These are phyloP conservation scores for Argyrosomus regius DNA, from an alignment of 2,797 vertebrate species.

Conservation along the genomic window DNA sequence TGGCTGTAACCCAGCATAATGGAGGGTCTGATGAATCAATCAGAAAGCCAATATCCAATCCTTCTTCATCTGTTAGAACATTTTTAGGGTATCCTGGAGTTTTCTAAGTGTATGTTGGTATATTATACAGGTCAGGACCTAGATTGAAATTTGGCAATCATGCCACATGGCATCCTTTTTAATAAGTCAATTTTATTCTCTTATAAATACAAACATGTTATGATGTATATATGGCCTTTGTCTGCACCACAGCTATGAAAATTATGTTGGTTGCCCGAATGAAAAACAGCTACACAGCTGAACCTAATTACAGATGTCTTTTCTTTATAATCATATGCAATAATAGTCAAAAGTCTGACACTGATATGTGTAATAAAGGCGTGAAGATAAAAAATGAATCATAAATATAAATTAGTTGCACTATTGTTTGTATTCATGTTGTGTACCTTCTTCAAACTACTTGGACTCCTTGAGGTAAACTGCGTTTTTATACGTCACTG, in stretches of 20 bases:
- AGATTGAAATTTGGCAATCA: conserved; percentile 16
- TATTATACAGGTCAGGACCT: conserved; percentile 9
- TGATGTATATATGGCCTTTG: conserved; percentile 17
- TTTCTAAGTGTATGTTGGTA: not conserved
- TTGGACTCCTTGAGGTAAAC: conserved; percentile 9
- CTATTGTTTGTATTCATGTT: conserved; percentile 23
- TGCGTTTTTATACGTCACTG: not conserved
- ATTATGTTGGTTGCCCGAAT: conserved; percentile 27
- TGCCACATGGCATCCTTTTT: not conserved
- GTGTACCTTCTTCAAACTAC: not conserved
- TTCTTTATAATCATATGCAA: conserved; percentile 52
- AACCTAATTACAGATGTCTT: conserved; percentile 59
- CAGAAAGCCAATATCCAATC: conserved; percentile 3
- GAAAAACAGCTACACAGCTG: conserved; percentile 35
- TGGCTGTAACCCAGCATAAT: conserved; percentile 27
- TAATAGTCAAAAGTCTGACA: conserved; percentile 38
- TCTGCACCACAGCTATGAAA: conserved; percentile 27
- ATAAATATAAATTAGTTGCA: conserved; percentile 42
- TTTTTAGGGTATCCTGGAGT: not conserved
- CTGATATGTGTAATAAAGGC: conserved; percentile 39
- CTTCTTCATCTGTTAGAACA: conserved; percentile 8
- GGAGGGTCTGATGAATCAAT: conserved; percentile 7
- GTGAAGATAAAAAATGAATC: conserved; percentile 36
- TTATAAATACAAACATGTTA: conserved; percentile 31
- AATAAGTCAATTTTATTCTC: conserved; percentile 18